Conservation (phyloP, 2,797 vertebrate genomes). For the Sternotherus odoratus region DNA sequence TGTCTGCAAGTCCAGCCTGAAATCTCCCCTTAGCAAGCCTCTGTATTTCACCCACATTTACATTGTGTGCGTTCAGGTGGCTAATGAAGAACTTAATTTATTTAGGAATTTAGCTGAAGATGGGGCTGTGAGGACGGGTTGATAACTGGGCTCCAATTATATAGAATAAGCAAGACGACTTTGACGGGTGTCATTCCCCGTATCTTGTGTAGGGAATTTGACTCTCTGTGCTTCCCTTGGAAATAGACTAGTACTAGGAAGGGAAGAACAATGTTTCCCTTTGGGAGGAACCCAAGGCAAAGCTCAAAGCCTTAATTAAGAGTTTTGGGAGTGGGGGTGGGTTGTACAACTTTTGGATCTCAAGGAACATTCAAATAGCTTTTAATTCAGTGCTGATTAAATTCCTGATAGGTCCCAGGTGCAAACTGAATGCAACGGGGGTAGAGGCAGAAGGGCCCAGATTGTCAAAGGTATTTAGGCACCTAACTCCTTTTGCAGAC, state of each 20-base stretch:
- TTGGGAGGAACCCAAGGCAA: background rate
- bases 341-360: background rate
- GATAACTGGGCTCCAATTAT: background rate
- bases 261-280: background rate
- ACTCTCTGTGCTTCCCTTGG: background rate
- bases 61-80: background rate
- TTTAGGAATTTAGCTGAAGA: conserved; percentile 15
- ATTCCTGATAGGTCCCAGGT: background rate
- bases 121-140: background rate
- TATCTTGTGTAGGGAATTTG: background rate
- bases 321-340: background rate
- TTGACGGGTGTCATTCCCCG: background rate
- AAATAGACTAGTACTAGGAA: background rate
- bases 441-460: background rate
- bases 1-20: background rate
- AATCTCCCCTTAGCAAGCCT: background rate
- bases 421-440: background rate
- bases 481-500: background rate
- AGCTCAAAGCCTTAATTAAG: background rate
- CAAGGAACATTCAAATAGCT: background rate
- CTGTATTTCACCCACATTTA: conserved; percentile 14
- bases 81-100: background rate
- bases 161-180: background rate
- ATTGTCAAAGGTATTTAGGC: background rate
- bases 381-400: background rate